These are phyloP conservation scores for Folsomia candida DNA, from an alignment of 2,888 invertebrate species.

Conservation along the genomic window DNA sequence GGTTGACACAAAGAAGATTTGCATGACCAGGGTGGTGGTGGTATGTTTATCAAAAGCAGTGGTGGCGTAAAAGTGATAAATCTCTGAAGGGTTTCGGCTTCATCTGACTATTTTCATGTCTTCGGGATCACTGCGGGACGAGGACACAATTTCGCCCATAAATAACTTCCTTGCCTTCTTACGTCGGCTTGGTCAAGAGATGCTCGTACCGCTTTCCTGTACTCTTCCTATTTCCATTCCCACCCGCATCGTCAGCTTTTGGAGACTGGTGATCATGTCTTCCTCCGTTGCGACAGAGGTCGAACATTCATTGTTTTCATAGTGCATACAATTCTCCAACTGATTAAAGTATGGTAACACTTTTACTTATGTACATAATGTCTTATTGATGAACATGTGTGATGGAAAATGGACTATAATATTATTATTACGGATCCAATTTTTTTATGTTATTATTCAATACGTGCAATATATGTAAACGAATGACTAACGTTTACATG, in stretches of 20 bases:
- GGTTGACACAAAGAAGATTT: too few species aligned
- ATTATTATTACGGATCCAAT: conserved; percentile 28
- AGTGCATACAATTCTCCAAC: conserved; percentile 20
- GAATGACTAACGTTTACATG: too few species aligned
- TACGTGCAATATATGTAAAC: too few species aligned
- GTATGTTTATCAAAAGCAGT: neutral
- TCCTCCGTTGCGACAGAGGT: too few species aligned
- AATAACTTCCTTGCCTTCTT: neutral
- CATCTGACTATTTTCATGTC: conserved; percentile 22
- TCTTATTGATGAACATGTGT: neutral
- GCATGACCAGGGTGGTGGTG: too few species aligned
- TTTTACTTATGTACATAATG: neutral
- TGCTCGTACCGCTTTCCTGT: neutral
- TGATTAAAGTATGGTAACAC: neutral
- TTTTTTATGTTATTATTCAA: conserved; percentile 19
- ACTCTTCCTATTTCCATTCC: neutral
- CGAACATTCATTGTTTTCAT: neutral
- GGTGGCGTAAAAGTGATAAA: conserved; percentile 20
- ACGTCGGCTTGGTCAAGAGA: neutral
- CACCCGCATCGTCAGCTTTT: too few species aligned
- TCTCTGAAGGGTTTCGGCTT: conserved; percentile 31
- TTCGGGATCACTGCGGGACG: neutral
- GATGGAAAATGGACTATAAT: neutral
- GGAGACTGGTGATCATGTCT: too few species aligned
- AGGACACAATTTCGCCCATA: neutral